phyloP scores from a whole-genome alignment of 2,888 invertebrate genomes.

The Sympetrum striolatum region DNA sequence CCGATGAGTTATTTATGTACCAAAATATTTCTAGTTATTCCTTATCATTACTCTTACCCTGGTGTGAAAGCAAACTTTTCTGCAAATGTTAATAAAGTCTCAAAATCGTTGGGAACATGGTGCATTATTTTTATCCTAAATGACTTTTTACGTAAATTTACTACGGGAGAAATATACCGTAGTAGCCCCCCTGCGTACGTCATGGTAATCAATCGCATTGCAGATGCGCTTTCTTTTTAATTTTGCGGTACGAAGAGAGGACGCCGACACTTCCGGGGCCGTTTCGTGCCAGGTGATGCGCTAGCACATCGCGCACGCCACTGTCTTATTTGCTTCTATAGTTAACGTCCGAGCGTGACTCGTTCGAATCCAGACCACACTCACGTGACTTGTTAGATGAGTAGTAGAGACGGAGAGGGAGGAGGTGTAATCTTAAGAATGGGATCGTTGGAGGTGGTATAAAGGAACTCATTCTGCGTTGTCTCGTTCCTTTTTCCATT shows the following conservation, averaged over 20 bases:
- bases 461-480: background rate
- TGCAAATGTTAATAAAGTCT: too few relatives aligned
- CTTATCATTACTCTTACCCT: too few relatives aligned
- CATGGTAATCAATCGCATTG: background rate
- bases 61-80: too few relatives aligned
- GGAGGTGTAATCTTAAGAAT: background rate
- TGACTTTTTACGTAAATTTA: too few relatives aligned
- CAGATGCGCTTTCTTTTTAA: background rate
- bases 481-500: background rate
- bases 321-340: background rate
- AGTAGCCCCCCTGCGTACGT: background rate
- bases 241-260: background rate
- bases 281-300: conserved; percentile 15
- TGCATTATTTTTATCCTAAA: too few relatives aligned
- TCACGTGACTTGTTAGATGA: background rate
- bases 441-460: background rate
- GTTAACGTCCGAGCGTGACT: background rate
- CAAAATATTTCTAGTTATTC: too few relatives aligned
- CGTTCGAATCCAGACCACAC: background rate
- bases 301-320: background rate
- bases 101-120: too few relatives aligned
- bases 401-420: background rate
- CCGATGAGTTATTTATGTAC: too few relatives aligned
- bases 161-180: background rate
- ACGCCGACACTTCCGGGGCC: background rate